Evolutionary conservation across 2,797 vertebrate species (phyloP).

Genomic region (Scolopax bukidnonensis): DNA sequence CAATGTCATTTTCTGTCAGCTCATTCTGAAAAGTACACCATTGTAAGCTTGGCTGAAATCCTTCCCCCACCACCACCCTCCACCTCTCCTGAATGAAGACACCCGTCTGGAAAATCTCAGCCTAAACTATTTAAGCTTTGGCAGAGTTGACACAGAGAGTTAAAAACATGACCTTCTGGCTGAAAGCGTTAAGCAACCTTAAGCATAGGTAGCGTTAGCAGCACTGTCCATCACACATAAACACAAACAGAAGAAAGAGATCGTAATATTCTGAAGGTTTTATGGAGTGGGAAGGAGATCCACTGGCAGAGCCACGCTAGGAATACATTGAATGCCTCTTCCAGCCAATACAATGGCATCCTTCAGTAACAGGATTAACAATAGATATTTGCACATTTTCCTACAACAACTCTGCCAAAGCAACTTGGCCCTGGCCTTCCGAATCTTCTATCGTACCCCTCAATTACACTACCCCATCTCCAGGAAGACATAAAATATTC

Average conservation of each 20-base stretch:
- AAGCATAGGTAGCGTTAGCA: conserved; percentile 15
- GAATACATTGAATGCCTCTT: background rate
- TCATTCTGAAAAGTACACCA: background rate
- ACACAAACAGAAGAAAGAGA: background rate
- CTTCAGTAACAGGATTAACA: conserved; percentile 4
- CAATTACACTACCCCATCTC: background rate
- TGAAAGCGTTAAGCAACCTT: background rate
- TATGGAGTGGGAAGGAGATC: background rate
- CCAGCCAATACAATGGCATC: background rate
- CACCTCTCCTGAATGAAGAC: background rate
- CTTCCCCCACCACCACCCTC: background rate
- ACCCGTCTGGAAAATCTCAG: conserved; percentile 50
- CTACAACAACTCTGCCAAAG: conserved; percentile 13
- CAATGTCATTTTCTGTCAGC: background rate
- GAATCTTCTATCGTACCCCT: background rate
- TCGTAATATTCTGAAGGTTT: background rate
- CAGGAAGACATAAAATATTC: background rate
- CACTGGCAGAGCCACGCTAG: background rate
- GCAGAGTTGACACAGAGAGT: background rate
- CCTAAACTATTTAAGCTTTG: conserved; percentile 27
- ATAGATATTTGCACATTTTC: background rate
- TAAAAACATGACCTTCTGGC: conserved; percentile 20
- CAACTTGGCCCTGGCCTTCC: background rate
- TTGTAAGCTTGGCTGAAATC: background rate
- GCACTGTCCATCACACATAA: background rate